These are phyloP conservation scores for Acyrthosiphon pisum DNA, from an alignment of 1,140 invertebrate species.

Conservation along the genomic window DNA sequence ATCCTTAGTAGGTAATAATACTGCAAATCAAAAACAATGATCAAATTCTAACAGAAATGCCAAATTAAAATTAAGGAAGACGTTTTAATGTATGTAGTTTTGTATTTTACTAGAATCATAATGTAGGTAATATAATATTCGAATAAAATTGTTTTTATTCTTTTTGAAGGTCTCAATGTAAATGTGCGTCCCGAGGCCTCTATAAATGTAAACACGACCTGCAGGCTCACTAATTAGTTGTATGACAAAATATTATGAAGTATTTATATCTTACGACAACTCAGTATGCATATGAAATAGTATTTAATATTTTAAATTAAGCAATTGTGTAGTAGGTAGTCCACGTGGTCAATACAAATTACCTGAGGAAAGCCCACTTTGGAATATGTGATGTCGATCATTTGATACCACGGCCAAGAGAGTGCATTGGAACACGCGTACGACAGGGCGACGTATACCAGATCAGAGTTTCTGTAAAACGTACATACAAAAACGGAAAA, in stretches of 20 bases:
- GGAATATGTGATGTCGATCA: constrained; percentile 4
- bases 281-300: no score
- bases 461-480: background rate
- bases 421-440: background rate
- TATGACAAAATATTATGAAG: background rate
- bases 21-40: no score
- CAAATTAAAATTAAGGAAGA: background rate
- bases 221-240: background rate
- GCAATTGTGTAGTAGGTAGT: background rate
- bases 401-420: constrained; percentile 38
- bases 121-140: no score
- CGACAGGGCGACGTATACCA: background rate
- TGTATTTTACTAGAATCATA: no score
- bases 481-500: no score
- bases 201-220: background rate
- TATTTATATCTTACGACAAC: background rate
- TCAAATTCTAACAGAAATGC: background rate
- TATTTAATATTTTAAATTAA: no score
- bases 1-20: no score
- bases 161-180: no score
- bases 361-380: background rate
- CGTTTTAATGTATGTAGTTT: no score
- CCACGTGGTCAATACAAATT: background rate
- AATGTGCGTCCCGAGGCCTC: no score
- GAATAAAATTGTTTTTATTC: background rate